Evolutionary conservation across 2,797 vertebrate species (phyloP), one percentile per base, ranked within the genome.

Genomic region (Sarcoramphus papa): DNA sequence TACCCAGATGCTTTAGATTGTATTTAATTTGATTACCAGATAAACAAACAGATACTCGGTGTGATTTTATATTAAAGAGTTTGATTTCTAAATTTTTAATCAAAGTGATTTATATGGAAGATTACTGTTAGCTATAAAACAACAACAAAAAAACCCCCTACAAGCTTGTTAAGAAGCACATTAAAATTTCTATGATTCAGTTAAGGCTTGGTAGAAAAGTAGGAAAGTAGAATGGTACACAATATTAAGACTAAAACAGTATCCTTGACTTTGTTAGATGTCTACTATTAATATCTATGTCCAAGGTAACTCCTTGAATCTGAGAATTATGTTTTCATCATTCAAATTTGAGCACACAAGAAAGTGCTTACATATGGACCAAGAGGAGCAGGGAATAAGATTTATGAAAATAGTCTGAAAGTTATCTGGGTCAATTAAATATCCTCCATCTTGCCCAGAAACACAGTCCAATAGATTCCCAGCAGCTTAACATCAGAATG

Each of bases 81-180:
- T 95, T 91, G 57, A 78, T 95, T 86, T 89, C 77, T 87, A 60
- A 47, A 74, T 87, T 87, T 92, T 91, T 82, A 86, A 93, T 89
- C 84, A 53, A 91, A 84, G 62, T 68, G 43, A 75, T 87, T 88
- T 90, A 83, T 87, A 89, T 60, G 76, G 74, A 82, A 77, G 56
- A 68, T 78, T 79, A 81, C 80, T 72, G 47, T 60, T 53, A 82
- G 53, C 30, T 65, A 60, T 37, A 54, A 54, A 53, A 54, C 17
- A 73, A 51, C 25, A 56, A 65, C 6, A 33, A 33, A 24, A 12
- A 23, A 20, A 12, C 0, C 14, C 4, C 10, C 33, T 12, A 31
- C 33, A 35, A 81, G n/a, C 31, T 63, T 48, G 14, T 50, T 77
- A 90, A 73, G 41, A 86, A 51, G 37, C 30, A 50, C 37, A 63